Evolutionary conservation across 2,888 invertebrate genomes (phyloP).

Genomic region (Drosophila nr. medialis): DNA sequence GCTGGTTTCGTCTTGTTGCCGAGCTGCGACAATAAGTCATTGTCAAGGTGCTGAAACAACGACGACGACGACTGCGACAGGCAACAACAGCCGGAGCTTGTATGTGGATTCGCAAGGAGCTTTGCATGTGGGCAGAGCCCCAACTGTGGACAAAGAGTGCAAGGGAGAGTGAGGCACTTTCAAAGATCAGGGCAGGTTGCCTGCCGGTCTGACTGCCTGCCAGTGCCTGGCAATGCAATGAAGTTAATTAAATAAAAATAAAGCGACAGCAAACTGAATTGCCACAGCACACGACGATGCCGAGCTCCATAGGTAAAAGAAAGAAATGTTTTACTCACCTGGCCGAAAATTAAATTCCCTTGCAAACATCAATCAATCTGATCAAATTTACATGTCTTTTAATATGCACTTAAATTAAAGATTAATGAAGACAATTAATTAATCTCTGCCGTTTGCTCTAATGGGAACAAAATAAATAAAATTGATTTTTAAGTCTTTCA

Average conservation of each 20-base stretch:
- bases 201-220: conserved; percentile 18
- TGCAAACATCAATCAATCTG: not conserved
- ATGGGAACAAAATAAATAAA: not conserved
- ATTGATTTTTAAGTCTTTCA: not conserved
- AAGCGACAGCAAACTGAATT: conserved; percentile 73
- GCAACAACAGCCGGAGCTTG: conserved; percentile 46
- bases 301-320: conserved; percentile 14
- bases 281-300: conserved; percentile 43
- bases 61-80: conserved; percentile 52
- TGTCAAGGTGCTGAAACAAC: conserved; percentile 75
- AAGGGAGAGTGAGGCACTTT: not conserved
- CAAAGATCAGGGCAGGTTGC: conserved; percentile 40
- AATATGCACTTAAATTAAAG: not conserved
- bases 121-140: conserved; percentile 64
- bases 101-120: conserved; percentile 39
- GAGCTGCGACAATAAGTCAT: conserved; percentile 71
- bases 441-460: not conserved
- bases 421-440: not conserved
- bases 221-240: conserved; percentile 60
- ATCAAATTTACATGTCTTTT: not conserved
- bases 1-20: conserved; percentile 21
- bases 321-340: not conserved
- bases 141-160: conserved; percentile 17
- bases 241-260: conserved; percentile 79
- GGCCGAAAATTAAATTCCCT: not conserved